Evolutionary conservation across 2,797 vertebrate species (phyloP).

Genomic region (Nannoperca obscura): DNA sequence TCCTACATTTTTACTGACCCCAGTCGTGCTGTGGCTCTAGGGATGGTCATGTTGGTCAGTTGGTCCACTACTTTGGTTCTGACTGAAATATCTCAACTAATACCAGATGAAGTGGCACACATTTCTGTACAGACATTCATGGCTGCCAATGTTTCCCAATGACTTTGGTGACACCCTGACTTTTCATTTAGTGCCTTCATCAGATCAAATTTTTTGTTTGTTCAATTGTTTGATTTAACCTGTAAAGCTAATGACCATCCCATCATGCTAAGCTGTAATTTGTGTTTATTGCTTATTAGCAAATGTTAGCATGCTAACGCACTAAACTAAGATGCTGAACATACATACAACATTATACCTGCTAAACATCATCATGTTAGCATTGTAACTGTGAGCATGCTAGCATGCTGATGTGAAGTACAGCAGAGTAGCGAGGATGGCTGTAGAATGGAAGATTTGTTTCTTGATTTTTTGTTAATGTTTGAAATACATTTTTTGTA

Average conservation of each 20-base stretch:
- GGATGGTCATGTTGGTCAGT: too few relatives aligned
- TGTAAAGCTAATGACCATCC: neutral
- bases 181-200: neutral
- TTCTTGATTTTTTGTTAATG: neutral
- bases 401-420: too few relatives aligned
- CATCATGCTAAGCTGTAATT: neutral
- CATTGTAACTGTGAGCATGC: neutral
- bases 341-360: neutral
- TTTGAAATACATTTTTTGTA: neutral
- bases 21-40: too few relatives aligned
- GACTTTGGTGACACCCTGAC: neutral
- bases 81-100: too few relatives aligned
- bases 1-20: too few relatives aligned
- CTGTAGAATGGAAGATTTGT: neutral
- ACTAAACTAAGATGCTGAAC: neutral
- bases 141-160: too few relatives aligned
- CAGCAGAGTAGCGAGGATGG: too few relatives aligned
- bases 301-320: neutral
- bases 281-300: neutral
- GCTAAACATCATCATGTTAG: neutral
- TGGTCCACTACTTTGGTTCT: too few relatives aligned
- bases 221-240: neutral
- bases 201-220: neutral
- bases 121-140: too few relatives aligned
- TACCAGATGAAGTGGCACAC: too few relatives aligned